Conservation (phyloP, 2,888 invertebrate species). For the Orthonevra nobilis region DNA sequence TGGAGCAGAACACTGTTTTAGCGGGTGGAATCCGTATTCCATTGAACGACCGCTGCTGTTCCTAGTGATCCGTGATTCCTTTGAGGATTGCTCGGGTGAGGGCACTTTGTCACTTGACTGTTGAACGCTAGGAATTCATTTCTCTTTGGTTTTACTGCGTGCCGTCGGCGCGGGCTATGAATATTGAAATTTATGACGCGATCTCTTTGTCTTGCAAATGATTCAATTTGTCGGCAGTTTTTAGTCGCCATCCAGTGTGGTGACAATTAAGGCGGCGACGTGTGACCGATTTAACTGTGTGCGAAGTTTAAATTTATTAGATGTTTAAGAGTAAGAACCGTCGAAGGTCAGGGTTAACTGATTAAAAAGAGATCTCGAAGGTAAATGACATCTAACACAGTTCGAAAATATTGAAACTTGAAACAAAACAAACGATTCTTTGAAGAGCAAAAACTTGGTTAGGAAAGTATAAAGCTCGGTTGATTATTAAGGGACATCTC, state of each 20-base stretch:
- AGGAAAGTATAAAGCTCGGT: too few species aligned
- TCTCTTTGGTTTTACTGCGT: not conserved
- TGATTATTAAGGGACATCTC: too few species aligned
- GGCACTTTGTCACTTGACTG: slow-evolving; percentile 57
- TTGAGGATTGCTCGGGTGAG: slow-evolving; percentile 55
- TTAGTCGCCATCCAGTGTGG: slow-evolving; percentile 11
- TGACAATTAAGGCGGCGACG: not conserved
- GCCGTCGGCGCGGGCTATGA: slow-evolving; percentile 42
- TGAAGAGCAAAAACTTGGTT: too few species aligned
- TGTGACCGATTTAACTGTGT: slow-evolving; percentile 43
- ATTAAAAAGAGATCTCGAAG: too few species aligned
- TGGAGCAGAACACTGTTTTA: slow-evolving; percentile 1
- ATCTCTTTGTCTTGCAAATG: slow-evolving; percentile 56
- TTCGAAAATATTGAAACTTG: too few species aligned
- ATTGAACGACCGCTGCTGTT: slow-evolving; percentile 9
- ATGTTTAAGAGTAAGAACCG: not conserved
- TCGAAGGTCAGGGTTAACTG: slow-evolving; percentile 44
- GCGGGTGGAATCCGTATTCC: slow-evolving; percentile 62
- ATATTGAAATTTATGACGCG: slow-evolving; percentile 64
- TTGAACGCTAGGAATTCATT: slow-evolving; percentile 27
- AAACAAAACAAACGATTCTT: too few species aligned
- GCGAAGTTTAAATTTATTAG: slow-evolving; percentile 35
- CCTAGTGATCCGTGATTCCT: slow-evolving; percentile 67
- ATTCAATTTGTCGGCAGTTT: slow-evolving; percentile 59
- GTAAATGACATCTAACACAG: too few species aligned